Base-by-base conservation (phyloP, 2,888 invertebrate species). In the Prosopocoilus inquinatus region DNA sequence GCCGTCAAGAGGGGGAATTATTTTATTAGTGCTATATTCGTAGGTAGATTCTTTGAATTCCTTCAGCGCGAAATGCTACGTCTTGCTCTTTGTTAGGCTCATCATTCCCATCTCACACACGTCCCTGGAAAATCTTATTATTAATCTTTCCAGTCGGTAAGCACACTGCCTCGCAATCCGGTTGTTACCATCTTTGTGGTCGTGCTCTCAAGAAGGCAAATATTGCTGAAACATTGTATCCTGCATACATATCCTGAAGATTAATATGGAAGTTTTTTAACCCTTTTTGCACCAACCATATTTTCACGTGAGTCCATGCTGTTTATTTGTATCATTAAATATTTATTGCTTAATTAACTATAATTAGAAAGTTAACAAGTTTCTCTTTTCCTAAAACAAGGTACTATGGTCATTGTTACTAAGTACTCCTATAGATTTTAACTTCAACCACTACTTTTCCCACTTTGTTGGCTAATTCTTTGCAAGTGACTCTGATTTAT, bases 121-220 rank as follows among this genome's bases (percentile, higher is more conserved):
- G 73, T 74, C 67, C 60, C 68, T 63, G 60, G 64, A 69, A 74
- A 74, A 74, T 74, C 73, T 71, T 70, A 73, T 73, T 74, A 75
- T 72, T 73, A 75, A 75, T 75, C 72, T 74, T 75, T 74, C 70
- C 73, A 72, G 70, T 71, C 70, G 65, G 69, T 71, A 69, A 69
- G 70, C 72, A 72, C 70, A 68, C 68, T 62, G 63, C 64, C 36
- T 66, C 64, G 69, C 67, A 70, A 69, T 73, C 69, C 68, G 64
- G 67, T 67, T 66, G 69, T 70, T 70, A 67, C 68, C 64, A 70
- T 62, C 64, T 64, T 62, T 65, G 63, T 62, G 64, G 61, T 62
- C 62, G 62, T 62, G 60, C 63, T 62, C 60, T 51, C 63, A 53
- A 61, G 58, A 64, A 64, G 58, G 66, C 64, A 66, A 66, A 66